Conservation (phyloP, 2,888 invertebrate species). For the Aphidoletes aphidimyza region DNA sequence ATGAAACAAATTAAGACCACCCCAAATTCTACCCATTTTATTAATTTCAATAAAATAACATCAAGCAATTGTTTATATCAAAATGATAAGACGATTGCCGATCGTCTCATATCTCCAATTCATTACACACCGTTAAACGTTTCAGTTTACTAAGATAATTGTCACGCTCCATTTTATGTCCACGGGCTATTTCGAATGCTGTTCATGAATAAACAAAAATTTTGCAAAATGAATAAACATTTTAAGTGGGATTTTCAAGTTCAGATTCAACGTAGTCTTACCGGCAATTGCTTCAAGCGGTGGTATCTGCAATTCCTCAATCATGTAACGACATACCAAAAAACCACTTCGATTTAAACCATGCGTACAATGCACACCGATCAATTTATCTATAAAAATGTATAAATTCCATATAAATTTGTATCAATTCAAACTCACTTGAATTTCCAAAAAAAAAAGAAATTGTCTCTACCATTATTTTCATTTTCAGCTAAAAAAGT, state of each 20-base stretch:
- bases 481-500: conserved; percentile 62
- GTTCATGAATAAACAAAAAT: conserved; percentile 56
- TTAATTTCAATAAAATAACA: too few species aligned
- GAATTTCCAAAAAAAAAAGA: neutral
- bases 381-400: conserved; percentile 70
- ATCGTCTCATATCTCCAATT: too few species aligned
- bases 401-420: conserved; percentile 55
- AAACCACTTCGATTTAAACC: conserved; percentile 84
- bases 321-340: conserved; percentile 80
- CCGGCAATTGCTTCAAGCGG: conserved; percentile 71
- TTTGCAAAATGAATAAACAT: neutral
- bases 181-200: conserved; percentile 75
- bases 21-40: too few species aligned
- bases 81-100: too few species aligned
- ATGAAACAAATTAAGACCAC: too few species aligned
- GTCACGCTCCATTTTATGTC: conserved; percentile 74
- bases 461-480: conserved; percentile 63
- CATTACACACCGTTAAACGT: neutral
- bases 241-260: too few species aligned
- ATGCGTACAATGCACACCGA: conserved; percentile 86
- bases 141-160: conserved; percentile 65
- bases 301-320: conserved; percentile 71
- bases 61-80: too few species aligned
- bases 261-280: conserved; percentile 67
- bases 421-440: conserved; percentile 39